Evolutionary conservation across 2,113 vertebrate species (phyloP).

Genomic region (Chinchilla lanigera): DNA sequence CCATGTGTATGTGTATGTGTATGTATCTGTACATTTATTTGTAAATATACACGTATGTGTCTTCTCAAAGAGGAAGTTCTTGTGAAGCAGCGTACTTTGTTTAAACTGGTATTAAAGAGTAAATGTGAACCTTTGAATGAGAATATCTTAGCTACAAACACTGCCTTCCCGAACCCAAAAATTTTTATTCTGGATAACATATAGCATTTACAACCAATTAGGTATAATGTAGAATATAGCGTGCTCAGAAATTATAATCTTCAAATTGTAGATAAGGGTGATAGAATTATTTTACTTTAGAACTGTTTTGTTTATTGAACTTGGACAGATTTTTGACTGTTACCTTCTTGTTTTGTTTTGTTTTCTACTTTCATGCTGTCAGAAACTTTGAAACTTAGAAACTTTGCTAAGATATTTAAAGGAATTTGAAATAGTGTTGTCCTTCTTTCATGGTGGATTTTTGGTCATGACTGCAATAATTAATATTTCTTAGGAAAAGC

Average conservation of each 20-base stretch:
- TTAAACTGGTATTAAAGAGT: background rate
- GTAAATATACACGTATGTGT: background rate
- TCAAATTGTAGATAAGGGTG: background rate
- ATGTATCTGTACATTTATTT: background rate
- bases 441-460: conserved; percentile 6
- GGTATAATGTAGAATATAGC: background rate
- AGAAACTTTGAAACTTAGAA: conserved; percentile 58
- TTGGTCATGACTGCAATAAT: conserved; percentile 15
- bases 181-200: conserved; percentile 3
- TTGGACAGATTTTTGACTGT: background rate
- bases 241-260: background rate
- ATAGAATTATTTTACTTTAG: background rate
- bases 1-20: background rate
- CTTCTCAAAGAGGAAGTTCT: background rate
- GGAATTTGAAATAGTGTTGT: background rate
- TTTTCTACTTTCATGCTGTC: background rate
- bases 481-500: conserved; percentile 64
- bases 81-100: background rate
- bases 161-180: background rate
- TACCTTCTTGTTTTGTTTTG: background rate
- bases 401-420: conserved; percentile 24
- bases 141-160: background rate
- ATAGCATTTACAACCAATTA: background rate
- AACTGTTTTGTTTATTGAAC: background rate
- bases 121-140: conserved; percentile 42